Percentiles rank a stretch among this genome's conserved stretches.
Conservation (phyloP, 2,797 vertebrate species). For the Enteromius argenteus region DNA sequence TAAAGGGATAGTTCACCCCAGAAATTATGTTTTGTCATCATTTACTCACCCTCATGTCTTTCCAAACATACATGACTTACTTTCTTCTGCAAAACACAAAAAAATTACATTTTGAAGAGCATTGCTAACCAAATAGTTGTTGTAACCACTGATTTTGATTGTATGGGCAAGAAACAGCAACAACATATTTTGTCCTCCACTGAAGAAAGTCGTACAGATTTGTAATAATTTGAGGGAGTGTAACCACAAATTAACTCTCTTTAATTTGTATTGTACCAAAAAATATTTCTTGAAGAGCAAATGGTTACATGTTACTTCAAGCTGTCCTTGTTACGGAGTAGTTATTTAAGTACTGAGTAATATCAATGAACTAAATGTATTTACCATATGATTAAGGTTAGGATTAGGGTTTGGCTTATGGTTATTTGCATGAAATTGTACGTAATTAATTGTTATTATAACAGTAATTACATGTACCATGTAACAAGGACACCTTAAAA, state of each 20-base stretch:
- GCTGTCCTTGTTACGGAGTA: no score
- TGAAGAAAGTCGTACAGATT: neutral
- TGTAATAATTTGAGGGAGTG: neutral
- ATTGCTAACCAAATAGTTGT: neutral
- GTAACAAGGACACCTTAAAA: no score
- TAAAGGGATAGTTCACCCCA: neutral
- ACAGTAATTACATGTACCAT: no score
- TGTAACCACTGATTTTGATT: neutral
- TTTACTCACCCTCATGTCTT: neutral
- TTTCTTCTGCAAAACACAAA: neutral
- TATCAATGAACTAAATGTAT: no score
- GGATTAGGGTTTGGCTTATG: no score
- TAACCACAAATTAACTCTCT: neutral
- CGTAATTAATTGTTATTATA: no score
- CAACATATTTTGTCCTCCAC: neutral
- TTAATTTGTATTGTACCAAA: neutral
- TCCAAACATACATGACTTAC: neutral
- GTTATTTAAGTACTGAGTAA: no score
- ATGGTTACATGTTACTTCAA: no score
- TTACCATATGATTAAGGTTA: no score
- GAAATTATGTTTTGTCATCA: neutral
- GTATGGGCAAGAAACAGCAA: neutral
- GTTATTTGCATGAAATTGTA: no score
- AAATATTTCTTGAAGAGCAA: neutral
- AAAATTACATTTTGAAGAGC: neutral